A percentile compares a stretch with the other conserved stretches of the same genome.
Evolutionary conservation across 2,888 invertebrate species (phyloP).

Genomic region (Ectemnius continuus): DNA sequence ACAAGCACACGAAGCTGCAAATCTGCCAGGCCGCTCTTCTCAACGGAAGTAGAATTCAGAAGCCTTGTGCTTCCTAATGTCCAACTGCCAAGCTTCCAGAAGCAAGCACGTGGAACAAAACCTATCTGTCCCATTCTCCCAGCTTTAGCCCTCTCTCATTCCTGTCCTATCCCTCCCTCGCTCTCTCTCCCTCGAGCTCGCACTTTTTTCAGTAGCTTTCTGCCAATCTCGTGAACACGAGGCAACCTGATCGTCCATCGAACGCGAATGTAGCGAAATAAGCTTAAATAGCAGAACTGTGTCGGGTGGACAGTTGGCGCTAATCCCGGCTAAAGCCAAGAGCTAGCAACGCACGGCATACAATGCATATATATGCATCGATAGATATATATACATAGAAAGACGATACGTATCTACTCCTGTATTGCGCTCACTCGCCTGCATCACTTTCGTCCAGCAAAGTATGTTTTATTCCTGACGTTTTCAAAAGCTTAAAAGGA

Average conservation of each 20-base stretch:
- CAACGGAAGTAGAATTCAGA: neutral
- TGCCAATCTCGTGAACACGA: neutral
- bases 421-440: no score
- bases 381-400: no score
- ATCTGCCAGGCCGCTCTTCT: neutral
- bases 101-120: no score
- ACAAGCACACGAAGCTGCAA: neutral
- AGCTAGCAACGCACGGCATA: neutral
- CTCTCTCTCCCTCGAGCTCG: neutral
- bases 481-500: no score
- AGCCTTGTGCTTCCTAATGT: no score
- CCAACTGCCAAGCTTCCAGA: no score
- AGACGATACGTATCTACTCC: no score
- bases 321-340: constrained; percentile 10
- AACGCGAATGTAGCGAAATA: neutral
- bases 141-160: neutral
- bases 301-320: constrained; percentile 11
- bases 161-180: neutral
- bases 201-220: constrained; percentile 10
- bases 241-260: neutral
- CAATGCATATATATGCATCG: no score
- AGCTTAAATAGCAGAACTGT: constrained; percentile 18
- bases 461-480: no score
- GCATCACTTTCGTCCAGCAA: no score
- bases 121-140: neutral